Evolutionary conservation across 1,140 invertebrate genomes (phyloP).

Genomic region (Lucilia sericata): DNA sequence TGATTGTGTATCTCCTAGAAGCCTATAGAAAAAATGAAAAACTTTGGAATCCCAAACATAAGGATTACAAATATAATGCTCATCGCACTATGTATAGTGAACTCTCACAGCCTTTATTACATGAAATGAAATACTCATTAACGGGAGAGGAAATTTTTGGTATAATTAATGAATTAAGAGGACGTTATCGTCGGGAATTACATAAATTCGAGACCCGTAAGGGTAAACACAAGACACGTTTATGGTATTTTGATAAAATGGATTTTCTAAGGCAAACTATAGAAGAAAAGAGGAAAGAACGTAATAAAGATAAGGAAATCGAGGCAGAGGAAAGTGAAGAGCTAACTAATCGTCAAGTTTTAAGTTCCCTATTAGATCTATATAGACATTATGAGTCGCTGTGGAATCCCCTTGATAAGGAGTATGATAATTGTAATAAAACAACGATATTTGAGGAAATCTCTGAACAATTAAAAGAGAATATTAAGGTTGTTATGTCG

Average conservation of each 20-base stretch:
- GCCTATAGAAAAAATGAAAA: conserved; percentile 61
- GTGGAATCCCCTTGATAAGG: conserved; percentile 61
- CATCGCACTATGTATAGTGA: conserved; percentile 58
- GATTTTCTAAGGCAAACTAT: conserved; percentile 61
- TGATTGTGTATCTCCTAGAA: conserved; percentile 51
- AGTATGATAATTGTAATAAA: conserved; percentile 57
- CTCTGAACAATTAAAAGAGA: conserved; percentile 54
- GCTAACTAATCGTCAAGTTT: conserved; percentile 50
- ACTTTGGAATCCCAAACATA: conserved; percentile 63
- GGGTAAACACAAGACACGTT: conserved; percentile 59
- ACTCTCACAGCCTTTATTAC: conserved; percentile 54
- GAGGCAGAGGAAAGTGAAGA: conserved; percentile 37
- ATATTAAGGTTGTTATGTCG: conserved; percentile 56
- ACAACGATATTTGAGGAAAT: conserved; percentile 58
- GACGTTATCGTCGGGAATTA: conserved; percentile 62
- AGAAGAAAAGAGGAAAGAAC: conserved; percentile 57
- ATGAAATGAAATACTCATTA: conserved; percentile 50
- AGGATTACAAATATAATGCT: conserved; percentile 63
- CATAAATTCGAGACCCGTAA: conserved; percentile 62
- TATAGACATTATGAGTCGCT: conserved; percentile 58
- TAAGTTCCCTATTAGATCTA: conserved; percentile 57
- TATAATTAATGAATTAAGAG: conserved; percentile 60
- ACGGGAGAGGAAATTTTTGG: conserved; percentile 59
- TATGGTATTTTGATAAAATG: conserved; percentile 63
- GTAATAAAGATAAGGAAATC: conserved; percentile 53